phyloP scores from a whole-genome alignment of 1,140 invertebrate species.

The Caenorhabditis inopinata region DNA sequence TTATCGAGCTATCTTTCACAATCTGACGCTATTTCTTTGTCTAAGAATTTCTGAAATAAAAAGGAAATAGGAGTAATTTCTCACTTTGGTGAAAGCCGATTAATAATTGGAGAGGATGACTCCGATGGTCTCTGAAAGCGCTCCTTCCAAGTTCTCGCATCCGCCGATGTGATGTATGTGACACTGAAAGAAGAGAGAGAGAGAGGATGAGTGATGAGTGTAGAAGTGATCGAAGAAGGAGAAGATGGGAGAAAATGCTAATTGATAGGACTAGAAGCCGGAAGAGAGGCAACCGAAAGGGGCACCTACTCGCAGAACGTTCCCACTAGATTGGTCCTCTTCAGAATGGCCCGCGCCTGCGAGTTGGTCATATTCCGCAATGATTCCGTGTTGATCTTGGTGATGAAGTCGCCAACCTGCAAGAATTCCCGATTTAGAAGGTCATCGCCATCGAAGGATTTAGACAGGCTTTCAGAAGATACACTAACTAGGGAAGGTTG shows the following conservation, averaged over 20 bases:
- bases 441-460: too few relatives aligned
- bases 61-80: constrained; percentile 35
- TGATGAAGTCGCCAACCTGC: constrained; percentile 68
- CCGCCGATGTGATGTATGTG: constrained; percentile 70
- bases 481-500: too few relatives aligned
- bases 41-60: background rate
- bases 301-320: constrained; percentile 69
- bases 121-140: constrained; percentile 59
- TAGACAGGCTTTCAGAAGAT: too few relatives aligned
- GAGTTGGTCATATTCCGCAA: constrained; percentile 72
- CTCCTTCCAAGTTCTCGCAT: constrained; percentile 68
- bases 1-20: too few relatives aligned
- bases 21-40: too few relatives aligned
- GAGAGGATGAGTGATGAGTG: constrained; percentile 23
- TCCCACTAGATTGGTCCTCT: constrained; percentile 71
- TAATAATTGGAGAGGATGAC: constrained; percentile 55
- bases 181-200: constrained; percentile 68
- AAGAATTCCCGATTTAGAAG: background rate
- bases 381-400: constrained; percentile 73
- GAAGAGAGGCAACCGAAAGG: too few relatives aligned
- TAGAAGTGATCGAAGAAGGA: constrained; percentile 25
- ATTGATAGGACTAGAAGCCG: background rate
- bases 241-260: constrained; percentile 32
- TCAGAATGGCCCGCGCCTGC: constrained; percentile 73
- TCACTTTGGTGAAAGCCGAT: constrained; percentile 69